Base-by-base conservation (phyloP, 2,113 vertebrate species). In the Cyprinodon variegatus region DNA sequence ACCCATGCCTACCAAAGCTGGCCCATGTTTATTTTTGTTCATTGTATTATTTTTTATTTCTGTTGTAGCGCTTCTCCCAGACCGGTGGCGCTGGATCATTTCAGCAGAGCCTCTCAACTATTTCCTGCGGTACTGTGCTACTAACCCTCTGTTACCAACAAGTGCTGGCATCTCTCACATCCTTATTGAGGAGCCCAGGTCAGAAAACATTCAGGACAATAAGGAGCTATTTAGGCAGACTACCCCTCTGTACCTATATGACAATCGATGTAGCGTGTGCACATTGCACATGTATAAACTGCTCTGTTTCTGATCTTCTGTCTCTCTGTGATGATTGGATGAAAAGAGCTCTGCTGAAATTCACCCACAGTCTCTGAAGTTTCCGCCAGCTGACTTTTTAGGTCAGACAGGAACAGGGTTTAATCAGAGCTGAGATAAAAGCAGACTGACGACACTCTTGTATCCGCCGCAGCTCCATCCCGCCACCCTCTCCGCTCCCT, bases 381-480 rank as follows among this genome's bases (percentile, higher is more conserved):
- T 91, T 91, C 84, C 83, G 69, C 81, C 85, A 86, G 83, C 90
- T 92, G 88, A 93, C 85, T 92, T 91, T 93, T 90, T 89, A 91
- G 92, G 89, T 93, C 91, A 93, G 84, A 84, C 81, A 82, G 80
- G 87, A 87, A 87, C 86, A 74, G 75, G 84, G 84, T 88, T 90
- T 91, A 92, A 93, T 90, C 89, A 90, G 90, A 85, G 88, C 70
- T 12, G 73, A 89, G 91, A 90, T 91, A 90, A 90, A 89, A 89
- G 88, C 78, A 15, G 61, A 61, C 82, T 85, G 87, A 90, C 72
- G 78, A 90, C 81, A 87, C 83, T 83, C 48, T 57, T 69, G 75
- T 29, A 74, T 82, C 83, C 84, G 80, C 71, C 69, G 72, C 78
- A 65, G 39, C 86, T 86, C 85, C 77, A 74, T 75, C 76, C 62